phyloP scores from a whole-genome alignment of 2,888 invertebrate species.

The Drosophila infuscata region DNA sequence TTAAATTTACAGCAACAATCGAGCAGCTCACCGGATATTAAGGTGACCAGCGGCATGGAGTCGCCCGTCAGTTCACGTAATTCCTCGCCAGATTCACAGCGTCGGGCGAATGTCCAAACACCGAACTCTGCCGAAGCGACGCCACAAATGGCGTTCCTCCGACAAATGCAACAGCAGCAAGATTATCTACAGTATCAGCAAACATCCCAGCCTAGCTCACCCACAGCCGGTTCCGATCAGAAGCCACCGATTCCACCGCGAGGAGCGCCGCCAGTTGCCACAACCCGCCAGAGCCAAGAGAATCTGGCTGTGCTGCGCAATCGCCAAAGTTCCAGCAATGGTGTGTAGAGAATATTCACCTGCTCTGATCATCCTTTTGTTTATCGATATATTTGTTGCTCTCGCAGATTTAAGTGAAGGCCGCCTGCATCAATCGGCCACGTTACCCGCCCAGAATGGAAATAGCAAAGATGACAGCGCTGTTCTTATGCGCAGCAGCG shows the following conservation, averaged over 20 bases:
- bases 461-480: constrained; percentile 79
- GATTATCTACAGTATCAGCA: constrained; percentile 58
- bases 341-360: constrained; percentile 48
- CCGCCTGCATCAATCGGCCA: constrained; percentile 71
- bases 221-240: constrained; percentile 84
- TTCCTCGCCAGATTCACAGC: constrained; percentile 86
- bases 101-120: constrained; percentile 82
- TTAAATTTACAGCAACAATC: constrained; percentile 83
- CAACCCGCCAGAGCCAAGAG: constrained; percentile 85
- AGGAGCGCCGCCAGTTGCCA: constrained; percentile 87
- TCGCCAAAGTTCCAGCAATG: constrained; percentile 81
- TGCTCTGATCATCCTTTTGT: neutral
- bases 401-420: constrained; percentile 78
- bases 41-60: constrained; percentile 85
- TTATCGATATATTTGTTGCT: neutral
- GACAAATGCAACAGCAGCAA: constrained; percentile 84
- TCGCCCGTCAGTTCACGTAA: constrained; percentile 87
- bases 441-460: constrained; percentile 83
- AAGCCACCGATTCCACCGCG: constrained; percentile 88
- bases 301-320: constrained; percentile 82
- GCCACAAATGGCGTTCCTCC: constrained; percentile 86
- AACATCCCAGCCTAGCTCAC: constrained; percentile 73
- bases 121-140: constrained; percentile 84
- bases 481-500: constrained; percentile 82
- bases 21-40: constrained; percentile 84